phyloP scores from a whole-genome alignment of 2,113 vertebrate species.

The Egretta garzetta region DNA sequence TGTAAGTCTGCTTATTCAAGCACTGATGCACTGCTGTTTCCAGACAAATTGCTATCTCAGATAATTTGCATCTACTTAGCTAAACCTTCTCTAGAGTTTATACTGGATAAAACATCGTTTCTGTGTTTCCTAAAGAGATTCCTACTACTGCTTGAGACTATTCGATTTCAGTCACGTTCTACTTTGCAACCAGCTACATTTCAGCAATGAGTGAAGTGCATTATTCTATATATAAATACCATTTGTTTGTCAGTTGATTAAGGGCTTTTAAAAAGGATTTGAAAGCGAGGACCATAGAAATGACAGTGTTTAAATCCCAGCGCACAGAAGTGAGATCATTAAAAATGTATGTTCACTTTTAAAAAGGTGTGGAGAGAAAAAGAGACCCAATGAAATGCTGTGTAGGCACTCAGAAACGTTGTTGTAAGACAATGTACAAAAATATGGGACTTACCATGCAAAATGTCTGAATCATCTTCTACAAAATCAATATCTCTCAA shows the following conservation, averaged over 20 bases:
- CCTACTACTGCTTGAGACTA: neutral
- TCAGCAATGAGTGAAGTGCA: neutral
- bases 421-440: neutral
- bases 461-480: slow-evolving; percentile 96
- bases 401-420: neutral
- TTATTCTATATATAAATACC: neutral
- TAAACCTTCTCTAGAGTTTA: neutral
- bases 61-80: neutral
- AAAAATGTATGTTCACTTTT: neutral
- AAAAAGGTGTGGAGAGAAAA: neutral
- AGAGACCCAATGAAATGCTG: neutral
- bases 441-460: slow-evolving; percentile 83
- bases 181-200: neutral
- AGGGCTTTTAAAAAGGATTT: neutral
- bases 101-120: neutral
- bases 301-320: neutral
- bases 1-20: neutral
- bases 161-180: neutral
- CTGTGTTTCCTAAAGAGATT: neutral
- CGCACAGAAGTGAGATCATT: neutral
- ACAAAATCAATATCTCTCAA: slow-evolving; percentile 99
- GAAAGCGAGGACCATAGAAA: neutral
- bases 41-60: neutral
- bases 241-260: neutral
- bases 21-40: neutral